Base-by-base conservation (phyloP, 2,113 vertebrate genomes). In the Haemorhous mexicanus region DNA sequence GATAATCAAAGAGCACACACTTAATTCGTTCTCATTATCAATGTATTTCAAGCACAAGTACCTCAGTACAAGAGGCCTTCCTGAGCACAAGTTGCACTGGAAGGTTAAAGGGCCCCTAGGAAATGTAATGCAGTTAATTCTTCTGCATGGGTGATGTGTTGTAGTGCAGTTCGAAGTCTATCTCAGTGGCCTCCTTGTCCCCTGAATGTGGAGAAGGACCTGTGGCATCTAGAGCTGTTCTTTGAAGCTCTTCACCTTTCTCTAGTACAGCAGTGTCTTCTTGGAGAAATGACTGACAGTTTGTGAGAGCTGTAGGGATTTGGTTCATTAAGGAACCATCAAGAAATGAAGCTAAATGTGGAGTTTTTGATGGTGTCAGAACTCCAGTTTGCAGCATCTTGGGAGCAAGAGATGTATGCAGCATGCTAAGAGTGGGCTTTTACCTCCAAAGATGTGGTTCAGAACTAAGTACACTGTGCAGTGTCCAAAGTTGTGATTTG, bases 1-100 rank as follows among this genome's bases (percentile, higher is more conserved):
- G 94, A 94, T 96, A 95, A 97, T 97, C 95, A 97, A 95, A 96
- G 86, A 96, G 91, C 95, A 96, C 76, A 87, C 96, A 93, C 95
- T 96, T 97, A 94, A 97, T 97, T 97, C 73, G 80, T 96, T 92
- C 96, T 96, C 95, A 96, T 97, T 96, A 96, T 94, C 94, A 95
- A 92, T 93, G 93, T 96, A 97, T 95, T 95, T 97, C 96, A 91
- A 95, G 93, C 94, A 94, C 80, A 96, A 92, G 93, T 94, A 59
- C 80, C 77, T 93, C 63, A 28, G 73, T 84, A 75, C 52, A 73
- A 94, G 96, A 89, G 93, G 58, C 77, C 47, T 87, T 82, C 78
- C 74, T 69, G 49, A 78, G 74, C 53, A 68, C 61, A 67, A 50
- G 52, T 87, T 91, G 52, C 58, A 15, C 32, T 82, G 81, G 18